These are phyloP conservation scores for Andricus grossulariae DNA, from an alignment of 1,140 invertebrate genomes.

Conservation along the genomic window DNA sequence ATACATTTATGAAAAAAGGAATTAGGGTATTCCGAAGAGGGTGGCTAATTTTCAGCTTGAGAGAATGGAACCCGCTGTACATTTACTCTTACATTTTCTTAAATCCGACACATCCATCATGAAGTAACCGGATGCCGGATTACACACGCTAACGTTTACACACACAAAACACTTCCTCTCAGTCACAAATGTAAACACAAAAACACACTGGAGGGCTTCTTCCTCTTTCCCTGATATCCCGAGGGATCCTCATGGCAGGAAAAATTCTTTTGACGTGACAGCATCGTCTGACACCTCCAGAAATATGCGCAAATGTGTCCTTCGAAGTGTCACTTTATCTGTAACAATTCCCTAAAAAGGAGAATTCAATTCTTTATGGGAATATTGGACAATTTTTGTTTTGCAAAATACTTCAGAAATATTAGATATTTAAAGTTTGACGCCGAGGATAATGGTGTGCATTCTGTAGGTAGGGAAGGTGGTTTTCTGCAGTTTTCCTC, in stretches of 20 bases:
- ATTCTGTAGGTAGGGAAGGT: too few species aligned
- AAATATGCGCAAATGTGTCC: slow-evolving; percentile 46
- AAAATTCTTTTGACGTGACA: slow-evolving; percentile 51
- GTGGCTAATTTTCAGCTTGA: slow-evolving; percentile 33
- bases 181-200: slow-evolving; percentile 21
- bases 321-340: slow-evolving; percentile 32
- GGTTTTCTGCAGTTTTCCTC: too few species aligned
- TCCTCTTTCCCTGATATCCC: slow-evolving; percentile 42
- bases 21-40: slow-evolving; percentile 4
- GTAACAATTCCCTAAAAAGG: slow-evolving; percentile 32
- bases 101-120: slow-evolving; percentile 67
- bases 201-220: slow-evolving; percentile 16
- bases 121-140: slow-evolving; percentile 32
- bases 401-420: too few species aligned
- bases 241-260: slow-evolving; percentile 41
- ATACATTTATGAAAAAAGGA: neutral
- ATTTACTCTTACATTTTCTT: slow-evolving; percentile 62
- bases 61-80: slow-evolving; percentile 53
- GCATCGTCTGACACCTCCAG: slow-evolving; percentile 43
- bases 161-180: slow-evolving; percentile 26
- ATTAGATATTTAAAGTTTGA: too few species aligned
- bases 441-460: too few species aligned
- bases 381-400: too few species aligned
- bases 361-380: neutral
- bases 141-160: slow-evolving; percentile 9